Evolutionary conservation across 92 coral and sea anemone genomes (phyloP), one percentile per base, ranked within the genome.

Genomic region (Desmophyllum pertusum): DNA sequence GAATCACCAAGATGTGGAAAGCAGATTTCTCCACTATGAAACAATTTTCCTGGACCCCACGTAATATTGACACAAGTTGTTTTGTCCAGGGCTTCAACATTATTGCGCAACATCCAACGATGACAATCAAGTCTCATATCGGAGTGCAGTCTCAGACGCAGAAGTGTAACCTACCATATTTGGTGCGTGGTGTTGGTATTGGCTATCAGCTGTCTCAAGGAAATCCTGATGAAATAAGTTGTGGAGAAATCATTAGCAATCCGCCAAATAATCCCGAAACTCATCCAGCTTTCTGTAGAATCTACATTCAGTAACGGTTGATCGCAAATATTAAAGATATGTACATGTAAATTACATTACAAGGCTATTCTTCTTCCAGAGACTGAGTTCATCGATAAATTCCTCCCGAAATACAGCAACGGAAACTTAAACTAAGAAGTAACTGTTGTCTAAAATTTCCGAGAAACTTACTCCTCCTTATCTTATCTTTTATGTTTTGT

Each of bases 111-210:
- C 75, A 70, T 36, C 36, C 75, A 70, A 1, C 21, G 37, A 27
- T 39, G 41, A 27, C 35, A 0, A 70, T 70, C 48, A n/a, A n/a
- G 51, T 39, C 75, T n/a, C 75, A 33, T 10, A 15, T 70, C 7
- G 75, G 52, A n/a, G 53, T 70, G 51, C 23, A 70, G 14, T 40
- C 75, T 19, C 75, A 70, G 53, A 7, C 53, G n/a, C 75, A 2
- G 0, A 19, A 14, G 21, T 70, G 51, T 14, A 8, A n/a, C 0
- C 37, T 23, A 41, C 51, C 75, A 11, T 25, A 39, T 70, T 23
- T 70, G 19, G 53, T 70, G 19, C 75, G 75, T 3, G 75, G 75
- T 23, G 75, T 70, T 70, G 75, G 75, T 2, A 70, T 70, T 70
- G 51, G 36, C 30, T 41, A 57, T 57, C 63, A n/a, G 0, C 63